phyloP scores from a whole-genome alignment of 2,113 vertebrate genomes.

The Prochilodus magdalenae region DNA sequence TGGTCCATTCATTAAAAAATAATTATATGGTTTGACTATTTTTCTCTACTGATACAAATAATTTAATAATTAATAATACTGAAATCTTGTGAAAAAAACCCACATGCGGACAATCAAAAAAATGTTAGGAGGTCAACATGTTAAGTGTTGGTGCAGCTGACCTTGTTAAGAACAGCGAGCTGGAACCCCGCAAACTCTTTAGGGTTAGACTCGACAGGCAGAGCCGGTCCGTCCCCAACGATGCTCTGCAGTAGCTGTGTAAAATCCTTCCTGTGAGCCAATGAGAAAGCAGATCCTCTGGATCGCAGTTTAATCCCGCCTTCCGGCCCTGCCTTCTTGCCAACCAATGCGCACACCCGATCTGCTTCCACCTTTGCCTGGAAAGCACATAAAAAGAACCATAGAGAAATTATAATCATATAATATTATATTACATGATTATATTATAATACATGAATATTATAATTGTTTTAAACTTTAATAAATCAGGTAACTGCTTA shows the following conservation, averaged over 20 bases:
- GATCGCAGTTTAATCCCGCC: slow-evolving; percentile 91
- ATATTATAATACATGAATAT: too few relatives aligned
- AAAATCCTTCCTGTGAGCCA: slow-evolving; percentile 90
- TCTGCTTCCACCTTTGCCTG: slow-evolving; percentile 97
- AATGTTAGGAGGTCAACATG: too few relatives aligned
- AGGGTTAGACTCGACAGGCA: slow-evolving; percentile 87
- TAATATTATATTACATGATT: too few relatives aligned
- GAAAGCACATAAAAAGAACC: not conserved
- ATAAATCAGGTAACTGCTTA: too few relatives aligned
- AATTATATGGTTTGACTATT: too few relatives aligned
- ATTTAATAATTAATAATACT: too few relatives aligned
- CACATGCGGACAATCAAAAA: too few relatives aligned
- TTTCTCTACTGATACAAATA: too few relatives aligned
- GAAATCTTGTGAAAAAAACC: too few relatives aligned
- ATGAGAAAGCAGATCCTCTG: slow-evolving; percentile 83
- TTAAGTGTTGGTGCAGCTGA: slow-evolving; percentile 62
- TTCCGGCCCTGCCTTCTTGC: slow-evolving; percentile 87
- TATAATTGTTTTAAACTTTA: too few relatives aligned
- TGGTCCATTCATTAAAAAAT: too few relatives aligned
- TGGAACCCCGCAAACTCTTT: slow-evolving; percentile 97
- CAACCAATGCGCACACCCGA: slow-evolving; percentile 89
- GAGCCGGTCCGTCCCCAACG: slow-evolving; percentile 82
- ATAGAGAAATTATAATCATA: too few relatives aligned
- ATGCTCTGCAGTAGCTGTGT: slow-evolving; percentile 90
- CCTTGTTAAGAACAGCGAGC: slow-evolving; percentile 92